Conservation (phyloP, 2,797 vertebrate species). For the Molossus alvarezi region DNA sequence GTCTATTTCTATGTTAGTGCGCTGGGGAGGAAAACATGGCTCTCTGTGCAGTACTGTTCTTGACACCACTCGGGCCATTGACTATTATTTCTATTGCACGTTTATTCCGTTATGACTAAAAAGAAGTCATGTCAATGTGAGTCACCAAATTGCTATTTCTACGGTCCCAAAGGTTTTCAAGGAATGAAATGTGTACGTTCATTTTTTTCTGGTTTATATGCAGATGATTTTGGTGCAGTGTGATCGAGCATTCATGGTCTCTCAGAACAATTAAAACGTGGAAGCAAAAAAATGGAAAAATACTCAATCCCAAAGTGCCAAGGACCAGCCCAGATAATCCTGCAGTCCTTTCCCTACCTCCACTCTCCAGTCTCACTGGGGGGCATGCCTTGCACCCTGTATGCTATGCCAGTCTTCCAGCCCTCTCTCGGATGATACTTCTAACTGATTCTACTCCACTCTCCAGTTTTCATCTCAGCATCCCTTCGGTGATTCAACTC, state of each 20-base stretch:
- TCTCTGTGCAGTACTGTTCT: background rate
- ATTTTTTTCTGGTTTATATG: background rate
- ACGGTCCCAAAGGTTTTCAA: slow-evolving; percentile 1
- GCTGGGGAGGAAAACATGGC: background rate
- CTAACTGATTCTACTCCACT: background rate
- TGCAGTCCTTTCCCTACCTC: too few relatives aligned
- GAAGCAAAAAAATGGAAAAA: background rate
- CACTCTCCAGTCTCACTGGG: background rate
- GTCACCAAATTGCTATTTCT: background rate
- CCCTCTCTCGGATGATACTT: background rate
- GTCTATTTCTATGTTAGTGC: slow-evolving; percentile 1
- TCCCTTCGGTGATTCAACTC: background rate
- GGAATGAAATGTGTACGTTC: background rate
- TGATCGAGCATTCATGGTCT: background rate
- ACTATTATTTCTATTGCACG: background rate
- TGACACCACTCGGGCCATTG: background rate
- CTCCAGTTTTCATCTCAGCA: background rate
- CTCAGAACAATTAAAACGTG: background rate
- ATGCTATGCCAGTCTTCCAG: background rate
- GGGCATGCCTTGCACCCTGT: background rate
- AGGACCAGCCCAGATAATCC: background rate
- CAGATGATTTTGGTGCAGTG: background rate
- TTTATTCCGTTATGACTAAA: slow-evolving; percentile 40
- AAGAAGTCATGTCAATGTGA: background rate
- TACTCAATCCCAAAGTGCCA: background rate